Conservation (phyloP, 2,888 invertebrate genomes). For the Ernsta delagoae region DNA sequence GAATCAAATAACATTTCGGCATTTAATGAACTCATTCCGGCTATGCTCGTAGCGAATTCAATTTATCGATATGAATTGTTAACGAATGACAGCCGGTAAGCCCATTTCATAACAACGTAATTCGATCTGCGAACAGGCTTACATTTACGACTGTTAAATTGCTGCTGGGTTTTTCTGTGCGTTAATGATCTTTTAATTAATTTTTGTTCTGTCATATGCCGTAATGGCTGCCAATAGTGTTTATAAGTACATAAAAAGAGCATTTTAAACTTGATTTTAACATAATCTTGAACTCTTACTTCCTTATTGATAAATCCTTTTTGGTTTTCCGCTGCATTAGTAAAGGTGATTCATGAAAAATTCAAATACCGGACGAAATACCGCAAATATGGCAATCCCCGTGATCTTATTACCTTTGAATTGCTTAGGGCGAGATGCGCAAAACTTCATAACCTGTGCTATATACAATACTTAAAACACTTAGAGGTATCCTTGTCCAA, state of each 20-base stretch:
- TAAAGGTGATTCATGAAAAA: neutral
- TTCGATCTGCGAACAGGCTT: neutral
- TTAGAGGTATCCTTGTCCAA: neutral
- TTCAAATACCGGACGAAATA: neutral
- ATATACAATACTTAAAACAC: neutral
- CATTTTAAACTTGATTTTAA: no score
- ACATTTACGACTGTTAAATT: constrained; percentile 5
- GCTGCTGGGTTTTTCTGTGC: neutral
- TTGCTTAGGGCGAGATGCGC: neutral
- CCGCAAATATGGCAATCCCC: neutral
- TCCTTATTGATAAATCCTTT: no score
- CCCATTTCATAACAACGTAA: constrained; percentile 30
- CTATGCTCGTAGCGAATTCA: constrained; percentile 23
- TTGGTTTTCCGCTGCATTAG: neutral
- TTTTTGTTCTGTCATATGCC: no score
- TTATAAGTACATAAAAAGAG: no score
- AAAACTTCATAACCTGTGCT: neutral
- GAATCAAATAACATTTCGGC: constrained; percentile 21
- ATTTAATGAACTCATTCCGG: constrained; percentile 34
- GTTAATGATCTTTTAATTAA: neutral
- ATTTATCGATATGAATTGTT: constrained; percentile 34
- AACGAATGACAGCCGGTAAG: constrained; percentile 24
- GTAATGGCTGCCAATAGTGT: no score
- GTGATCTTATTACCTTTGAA: neutral
- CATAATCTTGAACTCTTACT: no score